A percentile compares a stretch with the other conserved stretches of the same genome.
These are phyloP conservation scores for Caenorhabditis plicata DNA, from an alignment of 2,888 invertebrate species.

Conservation along the genomic window DNA sequence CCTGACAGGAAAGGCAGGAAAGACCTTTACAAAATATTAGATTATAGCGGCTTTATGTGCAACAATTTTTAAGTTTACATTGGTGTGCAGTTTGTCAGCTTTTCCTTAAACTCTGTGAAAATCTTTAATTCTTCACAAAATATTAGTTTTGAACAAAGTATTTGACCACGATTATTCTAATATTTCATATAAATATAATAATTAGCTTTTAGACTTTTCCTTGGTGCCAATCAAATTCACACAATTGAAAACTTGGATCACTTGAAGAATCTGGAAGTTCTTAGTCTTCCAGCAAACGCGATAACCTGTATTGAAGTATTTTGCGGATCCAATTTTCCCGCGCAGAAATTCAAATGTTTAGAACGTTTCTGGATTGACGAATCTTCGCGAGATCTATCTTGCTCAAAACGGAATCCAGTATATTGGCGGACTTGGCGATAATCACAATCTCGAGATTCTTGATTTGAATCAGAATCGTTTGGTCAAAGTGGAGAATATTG, in stretches of 20 bases:
- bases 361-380: slow-evolving; percentile 76
- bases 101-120: no score
- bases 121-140: no score
- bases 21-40: no score
- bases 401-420: slow-evolving; percentile 85
- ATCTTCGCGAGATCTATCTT: slow-evolving; percentile 83
- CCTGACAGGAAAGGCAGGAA: no score
- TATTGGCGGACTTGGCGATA: slow-evolving; percentile 76
- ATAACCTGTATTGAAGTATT: slow-evolving; percentile 34
- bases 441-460: slow-evolving; percentile 46
- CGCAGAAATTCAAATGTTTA: slow-evolving; percentile 71
- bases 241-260: slow-evolving; percentile 73
- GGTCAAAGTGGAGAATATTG: slow-evolving; percentile 39
- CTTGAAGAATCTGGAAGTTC: slow-evolving; percentile 38
- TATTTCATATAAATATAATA: not conserved
- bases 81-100: no score
- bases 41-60: no score
- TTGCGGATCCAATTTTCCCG: no score
- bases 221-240: slow-evolving; percentile 92
- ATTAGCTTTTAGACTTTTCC: slow-evolving; percentile 73
- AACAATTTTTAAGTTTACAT: no score
- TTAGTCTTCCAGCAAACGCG: slow-evolving; percentile 49
- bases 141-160: no score
- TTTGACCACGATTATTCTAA: not conserved
- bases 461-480: slow-evolving; percentile 58